These are phyloP conservation scores for Tadarida brasiliensis DNA, from an alignment of 2,797 vertebrate genomes.

Conservation along the genomic window DNA sequence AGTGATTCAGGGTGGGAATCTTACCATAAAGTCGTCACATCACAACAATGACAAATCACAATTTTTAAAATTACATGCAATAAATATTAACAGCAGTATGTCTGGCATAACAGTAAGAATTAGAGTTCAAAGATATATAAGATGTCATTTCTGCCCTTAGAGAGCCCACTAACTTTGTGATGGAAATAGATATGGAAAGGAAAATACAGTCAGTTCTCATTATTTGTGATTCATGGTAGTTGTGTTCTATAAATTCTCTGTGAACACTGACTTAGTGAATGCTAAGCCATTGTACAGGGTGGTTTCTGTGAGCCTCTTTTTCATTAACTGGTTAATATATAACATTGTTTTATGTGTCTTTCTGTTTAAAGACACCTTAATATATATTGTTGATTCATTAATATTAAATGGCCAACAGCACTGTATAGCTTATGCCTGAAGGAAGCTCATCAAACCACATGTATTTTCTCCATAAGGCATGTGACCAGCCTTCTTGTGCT, in stretches of 20 bases:
- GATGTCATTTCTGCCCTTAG: neutral
- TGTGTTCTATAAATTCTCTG: neutral
- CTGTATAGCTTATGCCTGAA: neutral
- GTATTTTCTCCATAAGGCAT: neutral
- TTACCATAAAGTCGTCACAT: neutral
- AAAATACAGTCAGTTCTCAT: neutral
- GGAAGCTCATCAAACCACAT: neutral
- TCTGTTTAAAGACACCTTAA: conserved; percentile 14
- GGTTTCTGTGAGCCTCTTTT: neutral
- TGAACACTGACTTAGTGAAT: neutral
- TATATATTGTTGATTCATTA: neutral
- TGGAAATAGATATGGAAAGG: neutral
- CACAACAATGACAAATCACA: neutral
- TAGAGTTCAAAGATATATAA: conserved; percentile 34
- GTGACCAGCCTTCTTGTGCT: neutral
- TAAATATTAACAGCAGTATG: neutral
- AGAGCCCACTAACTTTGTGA: neutral
- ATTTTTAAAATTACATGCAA: neutral
- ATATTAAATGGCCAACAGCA: neutral
- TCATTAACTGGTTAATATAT: neutral
- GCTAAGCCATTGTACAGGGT: neutral
- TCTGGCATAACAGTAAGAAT: conserved; percentile 34
- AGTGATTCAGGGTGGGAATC: neutral
- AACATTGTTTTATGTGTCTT: conserved; percentile 22
- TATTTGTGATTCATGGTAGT: neutral